Base-by-base conservation (phyloP, 2,113 vertebrate species). In the Carassius carassius region DNA sequence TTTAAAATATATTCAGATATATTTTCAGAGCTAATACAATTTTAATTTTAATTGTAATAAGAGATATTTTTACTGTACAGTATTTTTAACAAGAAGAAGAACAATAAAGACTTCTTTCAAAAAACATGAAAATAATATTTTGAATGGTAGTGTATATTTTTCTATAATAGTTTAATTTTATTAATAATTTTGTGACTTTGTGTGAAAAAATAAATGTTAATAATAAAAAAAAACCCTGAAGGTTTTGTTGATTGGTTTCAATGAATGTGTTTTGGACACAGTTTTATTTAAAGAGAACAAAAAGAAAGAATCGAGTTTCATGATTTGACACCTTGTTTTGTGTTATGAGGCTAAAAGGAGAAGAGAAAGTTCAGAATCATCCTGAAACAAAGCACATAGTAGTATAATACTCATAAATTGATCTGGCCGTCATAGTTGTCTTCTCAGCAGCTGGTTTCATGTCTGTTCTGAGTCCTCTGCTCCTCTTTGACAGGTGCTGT, bases 401-500 rank as follows among this genome's bases (percentile, higher is more conserved):
- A 47, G 44, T 12, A 47, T 47, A 41, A 41, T 41, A 41, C 41
- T 41, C 41, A 41, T 41, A 41, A 41, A 41, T 8, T 41, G 1
- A 37, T 37, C 37, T 37, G 37, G 37, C 44, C 44, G 13, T 67
- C 2, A 32, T 67, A 67, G 63, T 17, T 2, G 29, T 67, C 6
- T 35, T 19, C 65, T 67, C 14, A 2, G 16, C 65, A 19, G 8
- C 63, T 3, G 13, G 25, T 65, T 65, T 65, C 63, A 17, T 8
- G 62, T 70, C 17, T 88, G 25, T 84, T 11, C 89, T 85, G 87
- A 78, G 87, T 41, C 88, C 2, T 78, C 67, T 21, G 35, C n/a
- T 65, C 62, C 11, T 63, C 35, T 84, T 17, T 77, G 41, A 58
- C 89, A 99, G 98, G 98, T 32, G 98, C 97, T 60, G 97, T 99